A percentile compares a stretch with the other conserved stretches of the same genome.
These are phyloP conservation scores for Pygathrix nemaeus DNA, from an alignment of 2,113 vertebrate genomes.

Conservation along the genomic window DNA sequence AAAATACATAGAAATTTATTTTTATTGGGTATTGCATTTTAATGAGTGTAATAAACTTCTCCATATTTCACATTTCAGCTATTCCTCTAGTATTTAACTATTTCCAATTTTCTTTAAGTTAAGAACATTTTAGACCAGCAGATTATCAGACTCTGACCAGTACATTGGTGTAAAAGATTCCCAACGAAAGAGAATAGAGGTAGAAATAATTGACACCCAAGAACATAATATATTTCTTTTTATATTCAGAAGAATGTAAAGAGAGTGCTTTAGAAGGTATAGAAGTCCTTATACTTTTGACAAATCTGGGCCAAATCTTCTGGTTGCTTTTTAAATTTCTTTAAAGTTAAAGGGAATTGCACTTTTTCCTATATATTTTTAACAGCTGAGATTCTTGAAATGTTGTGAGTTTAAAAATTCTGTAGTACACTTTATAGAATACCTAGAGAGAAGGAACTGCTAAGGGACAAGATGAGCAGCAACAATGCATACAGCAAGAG, in stretches of 20 bases:
- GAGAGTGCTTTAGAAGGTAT: neutral
- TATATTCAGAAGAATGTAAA: neutral
- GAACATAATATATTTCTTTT: neutral
- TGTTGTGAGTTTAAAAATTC: neutral
- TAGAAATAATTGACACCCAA: neutral
- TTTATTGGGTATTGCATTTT: neutral
- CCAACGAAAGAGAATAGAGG: neutral
- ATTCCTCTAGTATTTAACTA: neutral
- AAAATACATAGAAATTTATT: neutral
- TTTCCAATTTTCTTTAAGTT: neutral
- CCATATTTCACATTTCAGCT: neutral
- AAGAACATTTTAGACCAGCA: neutral
- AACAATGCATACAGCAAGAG: neutral
- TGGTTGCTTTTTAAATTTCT: neutral
- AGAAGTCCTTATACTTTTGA: neutral
- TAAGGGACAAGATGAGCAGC: neutral
- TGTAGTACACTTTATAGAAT: neutral
- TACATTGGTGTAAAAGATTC: neutral
- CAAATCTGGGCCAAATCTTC: neutral
- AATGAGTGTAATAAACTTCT: neutral
- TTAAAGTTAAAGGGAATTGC: neutral
- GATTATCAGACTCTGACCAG: neutral
- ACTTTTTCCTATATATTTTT: neutral
- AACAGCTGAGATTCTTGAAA: neutral
- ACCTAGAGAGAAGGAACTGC: accelerated